These are phyloP conservation scores for Lypha dubia DNA, from an alignment of 2,888 invertebrate genomes.

Conservation along the genomic window DNA sequence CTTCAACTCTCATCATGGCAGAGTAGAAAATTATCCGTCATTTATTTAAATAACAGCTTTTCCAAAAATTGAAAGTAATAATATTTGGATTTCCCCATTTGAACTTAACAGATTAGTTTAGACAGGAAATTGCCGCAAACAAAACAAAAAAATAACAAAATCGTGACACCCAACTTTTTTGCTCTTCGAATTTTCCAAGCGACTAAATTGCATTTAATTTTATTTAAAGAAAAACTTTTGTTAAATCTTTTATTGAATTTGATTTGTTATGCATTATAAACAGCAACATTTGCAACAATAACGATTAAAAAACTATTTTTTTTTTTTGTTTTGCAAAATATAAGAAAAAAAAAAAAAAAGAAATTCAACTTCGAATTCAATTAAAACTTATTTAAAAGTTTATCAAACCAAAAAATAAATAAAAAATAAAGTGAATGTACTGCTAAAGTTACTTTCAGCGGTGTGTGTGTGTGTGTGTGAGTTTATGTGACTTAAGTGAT, in stretches of 20 bases:
- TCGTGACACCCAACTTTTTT: neutral
- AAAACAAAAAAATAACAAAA: neutral
- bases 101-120: neutral
- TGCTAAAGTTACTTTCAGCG: neutral
- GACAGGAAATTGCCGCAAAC: slow-evolving; percentile 24
- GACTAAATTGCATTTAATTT: slow-evolving; percentile 33
- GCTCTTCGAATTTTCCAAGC: slow-evolving; percentile 19
- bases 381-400: slow-evolving; percentile 71
- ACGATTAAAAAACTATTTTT: slow-evolving; percentile 33
- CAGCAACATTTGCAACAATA: slow-evolving; percentile 51
- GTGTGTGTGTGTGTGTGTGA: slow-evolving; percentile 18
- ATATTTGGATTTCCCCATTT: neutral
- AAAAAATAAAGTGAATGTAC: slow-evolving; percentile 65
- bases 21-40: neutral
- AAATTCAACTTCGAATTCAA: slow-evolving; percentile 68
- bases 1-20: neutral
- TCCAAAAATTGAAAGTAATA: neutral
- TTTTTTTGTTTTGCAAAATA: slow-evolving; percentile 19
- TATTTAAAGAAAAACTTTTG: slow-evolving; percentile 40
- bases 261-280: slow-evolving; percentile 64
- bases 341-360: slow-evolving; percentile 23
- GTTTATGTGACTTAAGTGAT: slow-evolving; percentile 11
- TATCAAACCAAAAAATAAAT: slow-evolving; percentile 42
- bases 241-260: slow-evolving; percentile 54
- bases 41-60: neutral